Evolutionary conservation across 2,888 invertebrate genomes (phyloP).

Genomic region (Netelia virgata): DNA sequence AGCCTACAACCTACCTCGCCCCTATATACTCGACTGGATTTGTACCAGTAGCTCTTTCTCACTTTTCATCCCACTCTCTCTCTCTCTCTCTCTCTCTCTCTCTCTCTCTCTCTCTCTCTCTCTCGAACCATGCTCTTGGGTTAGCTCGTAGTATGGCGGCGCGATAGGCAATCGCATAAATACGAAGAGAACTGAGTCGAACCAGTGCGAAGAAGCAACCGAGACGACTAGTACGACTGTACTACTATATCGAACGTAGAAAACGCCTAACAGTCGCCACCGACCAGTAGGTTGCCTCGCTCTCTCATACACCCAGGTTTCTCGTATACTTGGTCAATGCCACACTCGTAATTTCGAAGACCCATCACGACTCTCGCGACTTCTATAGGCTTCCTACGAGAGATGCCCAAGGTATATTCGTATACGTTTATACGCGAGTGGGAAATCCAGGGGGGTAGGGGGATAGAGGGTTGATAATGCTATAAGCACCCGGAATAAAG

Average conservation of each 20-base stretch:
- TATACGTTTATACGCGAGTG: not conserved
- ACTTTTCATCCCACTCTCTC: too few species aligned
- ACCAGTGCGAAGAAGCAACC: conserved; percentile 54
- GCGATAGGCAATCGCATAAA: conserved; percentile 61
- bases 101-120: conserved; percentile 4
- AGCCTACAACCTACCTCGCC: conserved; percentile 60
- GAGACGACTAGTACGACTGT: conserved; percentile 18
- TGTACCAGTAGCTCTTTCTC: conserved; percentile 34
- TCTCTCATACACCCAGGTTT: not conserved
- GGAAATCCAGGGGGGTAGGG: not conserved
- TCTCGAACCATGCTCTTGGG: conserved; percentile 21
- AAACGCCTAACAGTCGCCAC: conserved; percentile 15
- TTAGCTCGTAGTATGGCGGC: conserved; percentile 41
- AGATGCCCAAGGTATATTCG: conserved; percentile 19
- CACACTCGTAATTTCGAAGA: conserved; percentile 60
- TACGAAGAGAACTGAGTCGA: conserved; percentile 47
- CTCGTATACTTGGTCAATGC: conserved; percentile 29
- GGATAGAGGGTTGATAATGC: not conserved
- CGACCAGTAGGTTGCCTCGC: not conserved
- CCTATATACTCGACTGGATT: conserved; percentile 49
- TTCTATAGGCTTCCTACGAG: conserved; percentile 30
- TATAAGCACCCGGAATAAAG: conserved; percentile 71
- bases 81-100: conserved; percentile 9
- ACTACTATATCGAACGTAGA: conserved; percentile 29
- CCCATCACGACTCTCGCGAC: conserved; percentile 11